Evolutionary conservation across 1,140 invertebrate species (phyloP).

Genomic region (Zaprionus camerounensis): DNA sequence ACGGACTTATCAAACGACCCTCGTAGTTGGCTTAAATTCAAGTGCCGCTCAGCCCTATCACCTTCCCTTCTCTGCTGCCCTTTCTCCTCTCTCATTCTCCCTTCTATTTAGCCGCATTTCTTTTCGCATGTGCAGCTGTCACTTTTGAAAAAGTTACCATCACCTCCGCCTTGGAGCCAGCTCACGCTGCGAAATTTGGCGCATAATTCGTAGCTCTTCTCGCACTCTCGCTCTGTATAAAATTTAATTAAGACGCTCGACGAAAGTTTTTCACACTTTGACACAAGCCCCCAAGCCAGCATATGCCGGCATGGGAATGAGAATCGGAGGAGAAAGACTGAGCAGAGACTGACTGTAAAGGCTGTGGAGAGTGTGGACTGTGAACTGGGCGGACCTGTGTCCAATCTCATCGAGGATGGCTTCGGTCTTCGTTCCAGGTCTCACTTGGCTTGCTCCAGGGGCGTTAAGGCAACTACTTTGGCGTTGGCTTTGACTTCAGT

Average conservation of each 20-base stretch:
- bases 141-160: constrained; percentile 74
- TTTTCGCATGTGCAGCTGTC: constrained; percentile 69
- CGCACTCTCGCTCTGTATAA: constrained; percentile 57
- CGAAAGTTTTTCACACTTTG: constrained; percentile 80
- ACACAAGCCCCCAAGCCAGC: constrained; percentile 67
- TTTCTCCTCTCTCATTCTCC: background rate
- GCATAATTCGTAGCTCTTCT: constrained; percentile 47
- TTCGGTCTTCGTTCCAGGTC: constrained; percentile 22
- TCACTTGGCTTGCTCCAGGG: constrained; percentile 54
- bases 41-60: constrained; percentile 35
- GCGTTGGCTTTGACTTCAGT: constrained; percentile 64
- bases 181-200: constrained; percentile 38
- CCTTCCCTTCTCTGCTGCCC: background rate
- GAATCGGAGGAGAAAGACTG: background rate
- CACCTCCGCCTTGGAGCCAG: constrained; percentile 4
- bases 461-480: constrained; percentile 74
- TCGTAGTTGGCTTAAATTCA: constrained; percentile 71
- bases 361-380: background rate
- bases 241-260: constrained; percentile 80
- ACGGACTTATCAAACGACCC: too few relatives aligned
- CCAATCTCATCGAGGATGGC: constrained; percentile 43
- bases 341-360: background rate
- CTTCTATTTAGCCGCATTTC: constrained; percentile 31
- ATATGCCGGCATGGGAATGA: constrained; percentile 44
- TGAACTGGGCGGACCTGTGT: constrained; percentile 9